Conservation (phyloP, 2,113 vertebrate species). For the Chaetodon trifascialis region DNA sequence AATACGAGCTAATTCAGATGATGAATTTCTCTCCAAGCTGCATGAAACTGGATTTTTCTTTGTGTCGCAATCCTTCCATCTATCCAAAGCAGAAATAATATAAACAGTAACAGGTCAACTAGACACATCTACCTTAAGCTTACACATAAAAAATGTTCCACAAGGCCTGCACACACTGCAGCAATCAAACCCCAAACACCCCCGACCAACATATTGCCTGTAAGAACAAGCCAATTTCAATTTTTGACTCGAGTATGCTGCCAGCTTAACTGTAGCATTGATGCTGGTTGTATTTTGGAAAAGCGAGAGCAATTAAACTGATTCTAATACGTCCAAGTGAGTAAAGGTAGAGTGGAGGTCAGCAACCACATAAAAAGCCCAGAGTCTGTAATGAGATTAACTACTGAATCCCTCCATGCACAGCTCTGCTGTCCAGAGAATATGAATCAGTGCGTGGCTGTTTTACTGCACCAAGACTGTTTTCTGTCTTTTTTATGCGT, state of each 20-base stretch:
- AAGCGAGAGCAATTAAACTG: conserved; percentile 54
- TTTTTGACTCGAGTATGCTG: background rate
- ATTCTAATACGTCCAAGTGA: conserved; percentile 48
- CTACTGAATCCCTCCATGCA: conserved; percentile 47
- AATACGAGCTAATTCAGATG: background rate
- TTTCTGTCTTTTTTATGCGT: conserved; percentile 53
- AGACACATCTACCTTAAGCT: background rate
- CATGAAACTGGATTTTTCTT: background rate
- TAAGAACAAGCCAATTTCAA: conserved; percentile 16
- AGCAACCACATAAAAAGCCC: conserved; percentile 40
- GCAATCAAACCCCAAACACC: background rate
- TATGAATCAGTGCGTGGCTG: conserved; percentile 66
- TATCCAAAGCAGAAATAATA: background rate
- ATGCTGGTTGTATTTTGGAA: conserved; percentile 31
- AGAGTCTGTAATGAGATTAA: conserved; percentile 64
- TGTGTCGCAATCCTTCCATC: background rate
- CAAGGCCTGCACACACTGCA: conserved; percentile 6
- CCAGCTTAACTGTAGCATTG: conserved; percentile 17
- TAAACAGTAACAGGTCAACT: background rate
- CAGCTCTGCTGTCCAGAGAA: conserved; percentile 46
- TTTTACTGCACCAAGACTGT: conserved; percentile 59
- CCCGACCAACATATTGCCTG: background rate
- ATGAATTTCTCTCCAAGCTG: background rate
- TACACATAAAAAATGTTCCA: background rate
- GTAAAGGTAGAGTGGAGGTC: conserved; percentile 53